Evolutionary conservation across 2,888 invertebrate species (phyloP).

Genomic region (Xanthia togata): DNA sequence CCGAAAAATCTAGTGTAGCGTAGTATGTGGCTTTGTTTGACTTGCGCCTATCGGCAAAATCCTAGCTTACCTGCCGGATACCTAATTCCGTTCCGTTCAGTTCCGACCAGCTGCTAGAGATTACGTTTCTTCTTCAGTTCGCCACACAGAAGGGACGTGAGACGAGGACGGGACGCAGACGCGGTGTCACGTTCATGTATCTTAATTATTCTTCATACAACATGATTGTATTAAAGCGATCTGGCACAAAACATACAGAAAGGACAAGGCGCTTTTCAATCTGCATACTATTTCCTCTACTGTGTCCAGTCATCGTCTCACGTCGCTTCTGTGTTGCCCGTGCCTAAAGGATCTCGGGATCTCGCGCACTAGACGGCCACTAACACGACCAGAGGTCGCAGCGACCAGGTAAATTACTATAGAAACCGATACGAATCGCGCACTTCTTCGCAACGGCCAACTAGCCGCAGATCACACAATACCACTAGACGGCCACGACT

Average conservation of each 20-base stretch:
- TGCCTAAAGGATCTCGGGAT: not conserved
- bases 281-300: not conserved
- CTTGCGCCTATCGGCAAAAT: not conserved
- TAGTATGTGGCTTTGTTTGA: constrained; percentile 9
- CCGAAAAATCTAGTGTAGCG: not conserved
- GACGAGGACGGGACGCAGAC: not conserved
- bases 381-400: too few species aligned
- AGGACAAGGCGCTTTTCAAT: not conserved
- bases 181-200: not conserved
- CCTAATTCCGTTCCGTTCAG: too few species aligned
- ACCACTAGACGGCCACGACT: too few species aligned
- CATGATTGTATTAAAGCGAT: not conserved
- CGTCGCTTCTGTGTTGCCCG: not conserved
- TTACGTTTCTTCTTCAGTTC: constrained; percentile 3
- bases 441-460: too few species aligned
- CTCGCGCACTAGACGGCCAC: too few species aligned
- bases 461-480: too few species aligned
- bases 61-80: not conserved
- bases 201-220: not conserved
- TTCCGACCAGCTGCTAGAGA: not conserved
- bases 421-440: too few species aligned
- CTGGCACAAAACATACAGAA: not conserved
- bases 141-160: not conserved
- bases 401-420: too few species aligned
- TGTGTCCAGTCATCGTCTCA: not conserved